Conservation (phyloP, 2,113 vertebrate genomes). For the Pomatorhinus ruficollis region DNA sequence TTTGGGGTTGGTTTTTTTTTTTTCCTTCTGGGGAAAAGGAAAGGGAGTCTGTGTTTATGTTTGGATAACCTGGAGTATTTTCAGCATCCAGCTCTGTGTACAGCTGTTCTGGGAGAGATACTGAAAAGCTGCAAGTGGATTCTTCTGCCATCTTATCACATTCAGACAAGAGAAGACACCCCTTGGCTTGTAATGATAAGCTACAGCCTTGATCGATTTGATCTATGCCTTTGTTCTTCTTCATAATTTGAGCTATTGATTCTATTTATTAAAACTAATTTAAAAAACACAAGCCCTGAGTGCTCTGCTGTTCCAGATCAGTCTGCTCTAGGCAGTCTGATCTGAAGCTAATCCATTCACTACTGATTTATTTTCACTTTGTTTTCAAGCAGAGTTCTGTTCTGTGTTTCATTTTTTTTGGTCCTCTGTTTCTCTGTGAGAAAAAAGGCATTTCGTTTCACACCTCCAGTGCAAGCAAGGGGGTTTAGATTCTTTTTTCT, state of each 20-base stretch:
- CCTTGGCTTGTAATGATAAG: constrained; percentile 27
- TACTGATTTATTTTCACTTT: constrained; percentile 49
- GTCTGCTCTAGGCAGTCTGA: constrained; percentile 8
- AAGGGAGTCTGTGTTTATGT: not conserved
- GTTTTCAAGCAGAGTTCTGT: constrained; percentile 42
- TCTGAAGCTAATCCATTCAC: constrained; percentile 57
- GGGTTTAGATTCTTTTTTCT: not conserved
- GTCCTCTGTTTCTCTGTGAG: not conserved
- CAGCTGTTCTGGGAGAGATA: not conserved
- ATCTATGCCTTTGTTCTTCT: constrained; percentile 54
- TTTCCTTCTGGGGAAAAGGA: not conserved
- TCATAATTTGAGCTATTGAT: constrained; percentile 58
- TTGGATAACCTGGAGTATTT: constrained; percentile 11
- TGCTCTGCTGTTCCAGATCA: constrained; percentile 31
- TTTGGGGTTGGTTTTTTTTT: not conserved
- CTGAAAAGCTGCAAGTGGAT: constrained; percentile 24
- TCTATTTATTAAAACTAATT: constrained; percentile 59
- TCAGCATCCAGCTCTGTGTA: not conserved
- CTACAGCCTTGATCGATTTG: constrained; percentile 31
- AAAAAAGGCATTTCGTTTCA: constrained; percentile 4
- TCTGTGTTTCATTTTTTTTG: not conserved
- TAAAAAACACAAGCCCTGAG: constrained; percentile 21
- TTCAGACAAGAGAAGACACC: constrained; percentile 28
- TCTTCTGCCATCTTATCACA: not conserved
- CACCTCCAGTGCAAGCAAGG: not conserved